Conservation (phyloP, 2,113 vertebrate genomes). For the Eublepharis macularius region DNA sequence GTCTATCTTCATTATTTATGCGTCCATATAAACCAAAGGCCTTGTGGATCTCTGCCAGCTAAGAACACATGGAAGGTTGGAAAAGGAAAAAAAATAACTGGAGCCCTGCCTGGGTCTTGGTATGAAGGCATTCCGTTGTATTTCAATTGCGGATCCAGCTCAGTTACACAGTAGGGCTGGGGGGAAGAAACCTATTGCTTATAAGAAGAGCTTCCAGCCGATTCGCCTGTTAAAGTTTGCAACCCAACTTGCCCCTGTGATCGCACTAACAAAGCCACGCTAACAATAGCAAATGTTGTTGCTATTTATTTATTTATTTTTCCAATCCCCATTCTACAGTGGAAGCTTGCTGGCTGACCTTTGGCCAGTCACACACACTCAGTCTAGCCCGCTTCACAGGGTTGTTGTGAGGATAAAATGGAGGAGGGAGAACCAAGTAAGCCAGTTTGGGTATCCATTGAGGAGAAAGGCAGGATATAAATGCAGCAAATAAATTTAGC, state of each 20-base stretch:
- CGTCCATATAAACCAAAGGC: fast-evolving
- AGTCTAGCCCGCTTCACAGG: too few species aligned
- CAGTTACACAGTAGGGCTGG: not conserved
- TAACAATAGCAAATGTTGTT: too few species aligned
- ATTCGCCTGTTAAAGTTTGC: not conserved
- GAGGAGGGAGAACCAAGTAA: too few species aligned
- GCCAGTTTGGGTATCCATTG: too few species aligned
- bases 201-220: not conserved
- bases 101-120: fast-evolving
- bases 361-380: too few species aligned
- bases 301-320: too few species aligned
- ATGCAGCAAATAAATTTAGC: too few species aligned
- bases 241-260: not conserved
- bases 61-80: not conserved
- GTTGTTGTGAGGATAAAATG: too few species aligned
- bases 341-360: too few species aligned
- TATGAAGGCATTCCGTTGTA: not conserved
- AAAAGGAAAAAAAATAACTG: not conserved
- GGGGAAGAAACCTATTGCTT: not conserved
- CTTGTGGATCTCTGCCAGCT: not conserved
- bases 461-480: too few species aligned
- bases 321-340: too few species aligned
- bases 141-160: not conserved
- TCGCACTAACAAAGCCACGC: not conserved
- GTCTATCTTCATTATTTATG: not conserved